Evolutionary conservation across 1,140 invertebrate species (phyloP).

Genomic region (Pinna nobilis): DNA sequence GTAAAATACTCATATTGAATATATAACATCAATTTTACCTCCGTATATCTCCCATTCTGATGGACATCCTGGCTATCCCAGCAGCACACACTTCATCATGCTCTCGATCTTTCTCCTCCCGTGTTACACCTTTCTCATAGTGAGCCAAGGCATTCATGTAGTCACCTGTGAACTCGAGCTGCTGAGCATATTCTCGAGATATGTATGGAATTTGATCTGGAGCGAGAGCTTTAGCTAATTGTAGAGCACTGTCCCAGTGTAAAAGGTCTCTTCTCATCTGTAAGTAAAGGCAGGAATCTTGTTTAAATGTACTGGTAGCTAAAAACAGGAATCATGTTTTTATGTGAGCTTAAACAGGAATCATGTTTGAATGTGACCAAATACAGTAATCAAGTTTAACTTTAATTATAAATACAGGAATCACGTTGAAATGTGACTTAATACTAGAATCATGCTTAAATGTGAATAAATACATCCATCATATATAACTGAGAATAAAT

Average conservation of each 20-base stretch:
- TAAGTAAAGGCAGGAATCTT: background rate
- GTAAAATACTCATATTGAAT: no score
- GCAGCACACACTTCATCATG: conserved; percentile 82
- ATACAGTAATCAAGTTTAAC: no score
- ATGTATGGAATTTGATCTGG: conserved; percentile 92
- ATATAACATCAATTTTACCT: conserved; percentile 60
- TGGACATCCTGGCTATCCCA: conserved; percentile 93
- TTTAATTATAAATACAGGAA: no score
- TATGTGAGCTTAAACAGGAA: no score
- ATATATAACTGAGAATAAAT: no score
- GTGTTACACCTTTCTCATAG: conserved; percentile 77
- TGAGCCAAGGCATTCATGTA: conserved; percentile 77
- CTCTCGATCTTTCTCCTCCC: conserved; percentile 70
- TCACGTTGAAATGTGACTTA: no score
- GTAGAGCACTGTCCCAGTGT: conserved; percentile 94
- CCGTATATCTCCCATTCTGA: conserved; percentile 92
- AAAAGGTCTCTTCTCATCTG: conserved; percentile 90
- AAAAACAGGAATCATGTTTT: no score
- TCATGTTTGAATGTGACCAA: no score
- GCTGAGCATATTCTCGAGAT: conserved; percentile 93
- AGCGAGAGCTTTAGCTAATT: conserved; percentile 89
- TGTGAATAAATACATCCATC: no score
- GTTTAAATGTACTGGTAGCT: no score
- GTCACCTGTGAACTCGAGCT: conserved; percentile 92
- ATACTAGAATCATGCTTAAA: no score